These are phyloP conservation scores for Alexandromys fortis DNA, from an alignment of 2,113 vertebrate genomes.

Conservation along the genomic window DNA sequence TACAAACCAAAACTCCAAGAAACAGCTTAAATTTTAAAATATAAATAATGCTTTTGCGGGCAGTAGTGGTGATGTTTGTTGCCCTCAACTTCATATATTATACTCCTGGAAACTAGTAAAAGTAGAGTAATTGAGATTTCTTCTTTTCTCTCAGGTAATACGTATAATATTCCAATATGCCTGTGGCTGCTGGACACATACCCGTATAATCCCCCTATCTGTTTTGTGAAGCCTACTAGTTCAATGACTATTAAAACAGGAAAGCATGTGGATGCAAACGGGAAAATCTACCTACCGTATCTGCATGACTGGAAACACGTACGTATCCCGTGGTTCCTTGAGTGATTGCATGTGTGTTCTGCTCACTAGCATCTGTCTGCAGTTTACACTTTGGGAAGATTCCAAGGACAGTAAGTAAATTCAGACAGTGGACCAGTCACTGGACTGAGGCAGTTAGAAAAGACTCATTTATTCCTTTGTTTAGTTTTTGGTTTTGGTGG, in stretches of 20 bases:
- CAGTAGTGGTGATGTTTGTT: background rate
- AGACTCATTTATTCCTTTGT: background rate
- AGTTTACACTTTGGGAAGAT: slow-evolving; percentile 29
- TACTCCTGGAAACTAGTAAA: slow-evolving; percentile 52
- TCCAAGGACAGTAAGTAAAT: background rate
- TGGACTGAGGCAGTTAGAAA: slow-evolving; percentile 31
- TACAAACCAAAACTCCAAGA: slow-evolving; percentile 33
- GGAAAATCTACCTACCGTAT: slow-evolving; percentile 98
- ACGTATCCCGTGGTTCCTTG: slow-evolving; percentile 79
- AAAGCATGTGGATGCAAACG: slow-evolving; percentile 99
- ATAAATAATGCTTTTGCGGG: background rate
- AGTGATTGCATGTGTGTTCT: background rate
- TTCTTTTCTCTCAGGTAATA: slow-evolving; percentile 89
- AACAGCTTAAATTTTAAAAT: slow-evolving; percentile 46
- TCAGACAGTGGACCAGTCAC: background rate
- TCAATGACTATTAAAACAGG: slow-evolving; percentile 99
- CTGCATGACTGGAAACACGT: slow-evolving; percentile 99
- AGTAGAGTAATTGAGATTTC: slow-evolving; percentile 61
- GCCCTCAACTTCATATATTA: background rate
- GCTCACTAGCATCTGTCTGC: background rate
- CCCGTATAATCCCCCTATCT: slow-evolving; percentile 98
- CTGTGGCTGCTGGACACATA: slow-evolving; percentile 98
- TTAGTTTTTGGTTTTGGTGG: background rate
- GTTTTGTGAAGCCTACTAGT: slow-evolving; percentile 99
- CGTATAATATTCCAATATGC: slow-evolving; percentile 98